Evolutionary conservation across 1,140 invertebrate genomes (phyloP).

Genomic region (Batillaria attramentaria): DNA sequence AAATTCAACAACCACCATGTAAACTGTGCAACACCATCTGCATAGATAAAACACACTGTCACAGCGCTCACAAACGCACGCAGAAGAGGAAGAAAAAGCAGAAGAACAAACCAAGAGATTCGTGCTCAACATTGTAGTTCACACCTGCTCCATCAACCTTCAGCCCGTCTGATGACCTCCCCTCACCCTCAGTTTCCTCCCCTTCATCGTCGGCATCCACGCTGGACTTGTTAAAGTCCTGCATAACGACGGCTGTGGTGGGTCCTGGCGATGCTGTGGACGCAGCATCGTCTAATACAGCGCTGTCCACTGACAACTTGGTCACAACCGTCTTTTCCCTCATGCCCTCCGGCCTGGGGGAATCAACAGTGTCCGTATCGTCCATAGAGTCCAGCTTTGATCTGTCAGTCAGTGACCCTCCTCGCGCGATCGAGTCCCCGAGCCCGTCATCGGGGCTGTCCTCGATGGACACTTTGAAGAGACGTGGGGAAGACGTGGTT

Average conservation of each 20-base stretch:
- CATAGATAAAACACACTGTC: too few species aligned
- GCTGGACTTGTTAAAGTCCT: constrained; percentile 25
- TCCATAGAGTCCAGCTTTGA: constrained; percentile 61
- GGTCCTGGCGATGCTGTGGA: background rate
- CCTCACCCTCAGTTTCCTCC: constrained; percentile 40
- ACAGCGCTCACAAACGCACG: background rate
- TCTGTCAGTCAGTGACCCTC: constrained; percentile 56
- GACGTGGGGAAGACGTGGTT: constrained; percentile 23
- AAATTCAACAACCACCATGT: too few species aligned
- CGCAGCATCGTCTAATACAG: constrained; percentile 58
- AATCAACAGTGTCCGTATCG: constrained; percentile 60
- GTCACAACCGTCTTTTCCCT: constrained; percentile 67
- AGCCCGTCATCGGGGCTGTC: constrained; percentile 69
- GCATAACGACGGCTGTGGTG: background rate
- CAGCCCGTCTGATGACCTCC: constrained; percentile 8
- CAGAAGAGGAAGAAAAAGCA: constrained; percentile 18
- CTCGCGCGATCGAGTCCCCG: constrained; percentile 63
- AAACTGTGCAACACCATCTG: too few species aligned
- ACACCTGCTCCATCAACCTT: constrained; percentile 46
- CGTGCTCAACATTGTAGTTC: constrained; percentile 37
- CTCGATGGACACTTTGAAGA: constrained; percentile 28
- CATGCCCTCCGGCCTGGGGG: constrained; percentile 54
- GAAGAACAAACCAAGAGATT: constrained; percentile 38
- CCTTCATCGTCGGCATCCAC: constrained; percentile 41
- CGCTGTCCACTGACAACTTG: constrained; percentile 74